A percentile compares a stretch with the other conserved stretches of the same genome.
phyloP scores from a whole-genome alignment of 2,113 vertebrate genomes.

The Gasterosteus aculeatus region DNA sequence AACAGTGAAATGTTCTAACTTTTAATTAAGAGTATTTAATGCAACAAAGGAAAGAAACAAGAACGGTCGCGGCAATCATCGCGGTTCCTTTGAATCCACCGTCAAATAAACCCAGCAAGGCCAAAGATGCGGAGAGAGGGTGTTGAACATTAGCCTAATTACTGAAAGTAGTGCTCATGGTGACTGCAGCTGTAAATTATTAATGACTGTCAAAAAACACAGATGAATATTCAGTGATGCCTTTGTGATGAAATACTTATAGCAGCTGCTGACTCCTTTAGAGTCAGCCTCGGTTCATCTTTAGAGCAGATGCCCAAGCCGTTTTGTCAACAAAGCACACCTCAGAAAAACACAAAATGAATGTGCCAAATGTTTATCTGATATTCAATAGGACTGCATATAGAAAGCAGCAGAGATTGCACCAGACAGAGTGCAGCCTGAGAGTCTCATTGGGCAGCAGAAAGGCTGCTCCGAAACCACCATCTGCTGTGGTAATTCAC shows the following conservation, averaged over 20 bases:
- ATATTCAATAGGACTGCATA: conserved; percentile 6
- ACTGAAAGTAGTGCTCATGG: conserved; percentile 18
- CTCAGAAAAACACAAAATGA: conserved; percentile 10
- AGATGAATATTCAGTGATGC: conserved; percentile 59
- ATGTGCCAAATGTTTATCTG: conserved; percentile 23
- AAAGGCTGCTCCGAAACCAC: conserved; percentile 26
- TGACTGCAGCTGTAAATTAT: conserved; percentile 54
- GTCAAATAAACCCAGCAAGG: conserved; percentile 26
- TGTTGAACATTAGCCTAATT: conserved; percentile 43
- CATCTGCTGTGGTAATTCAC: conserved; percentile 42
- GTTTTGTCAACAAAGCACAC: conserved; percentile 28
- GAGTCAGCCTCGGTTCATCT: conserved; percentile 26
- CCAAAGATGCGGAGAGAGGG: conserved; percentile 12
- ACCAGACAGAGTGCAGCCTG: conserved; percentile 26
- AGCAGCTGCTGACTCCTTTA: conserved; percentile 43
- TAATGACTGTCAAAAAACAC: conserved; percentile 60
- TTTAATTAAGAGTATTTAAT: neutral
- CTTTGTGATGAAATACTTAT: conserved; percentile 53
- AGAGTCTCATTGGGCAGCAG: conserved; percentile 22
- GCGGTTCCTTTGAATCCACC: conserved; percentile 18
- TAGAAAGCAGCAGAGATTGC: conserved; percentile 16
- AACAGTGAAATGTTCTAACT: neutral
- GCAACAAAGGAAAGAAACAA: conserved; percentile 13
- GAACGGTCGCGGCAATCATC: conserved; percentile 10
- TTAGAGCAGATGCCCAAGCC: conserved; percentile 36